Percentiles rank a stretch among this genome's conserved stretches.
Conservation (phyloP, 2,113 vertebrate species). For the Gadus chalcogrammus region DNA sequence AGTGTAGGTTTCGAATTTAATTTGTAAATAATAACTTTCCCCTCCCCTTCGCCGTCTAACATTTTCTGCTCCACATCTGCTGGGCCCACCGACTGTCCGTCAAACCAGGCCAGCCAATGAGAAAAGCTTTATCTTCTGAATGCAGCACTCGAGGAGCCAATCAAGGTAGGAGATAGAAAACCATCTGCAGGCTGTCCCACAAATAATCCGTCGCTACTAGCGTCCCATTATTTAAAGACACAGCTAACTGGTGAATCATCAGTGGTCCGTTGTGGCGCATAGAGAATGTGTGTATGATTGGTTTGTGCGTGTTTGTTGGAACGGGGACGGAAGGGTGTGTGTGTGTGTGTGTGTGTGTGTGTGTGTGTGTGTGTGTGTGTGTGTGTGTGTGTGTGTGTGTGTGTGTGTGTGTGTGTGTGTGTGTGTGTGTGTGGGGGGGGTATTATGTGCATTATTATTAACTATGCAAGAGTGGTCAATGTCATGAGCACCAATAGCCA, state of each 20-base stretch:
- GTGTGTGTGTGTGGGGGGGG: too few relatives aligned
- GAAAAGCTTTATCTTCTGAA: constrained; percentile 24
- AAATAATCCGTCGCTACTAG: not conserved
- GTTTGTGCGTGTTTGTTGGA: not conserved
- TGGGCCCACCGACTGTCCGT: constrained; percentile 22
- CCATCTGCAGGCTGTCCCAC: too few relatives aligned
- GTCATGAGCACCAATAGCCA: too few relatives aligned
- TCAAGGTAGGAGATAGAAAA: constrained; percentile 32
- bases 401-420: too few relatives aligned
- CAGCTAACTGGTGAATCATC: constrained; percentile 14
- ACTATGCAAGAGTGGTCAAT: too few relatives aligned
- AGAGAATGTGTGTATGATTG: not conserved
- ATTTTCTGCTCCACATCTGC: constrained; percentile 5
- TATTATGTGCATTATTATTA: too few relatives aligned
- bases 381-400: too few relatives aligned
- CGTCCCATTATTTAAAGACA: constrained; percentile 25
- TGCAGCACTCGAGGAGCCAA: constrained; percentile 60
- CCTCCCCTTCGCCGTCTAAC: constrained; percentile 20
- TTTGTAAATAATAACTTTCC: constrained; percentile 54
- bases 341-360: too few relatives aligned
- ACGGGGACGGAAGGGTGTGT: not conserved
- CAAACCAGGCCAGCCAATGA: constrained; percentile 49
- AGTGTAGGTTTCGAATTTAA: constrained; percentile 45
- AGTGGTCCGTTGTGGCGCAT: not conserved
- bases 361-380: too few relatives aligned